phyloP scores from a whole-genome alignment of 2,888 invertebrate species.

The Polydesmus complanatus region DNA sequence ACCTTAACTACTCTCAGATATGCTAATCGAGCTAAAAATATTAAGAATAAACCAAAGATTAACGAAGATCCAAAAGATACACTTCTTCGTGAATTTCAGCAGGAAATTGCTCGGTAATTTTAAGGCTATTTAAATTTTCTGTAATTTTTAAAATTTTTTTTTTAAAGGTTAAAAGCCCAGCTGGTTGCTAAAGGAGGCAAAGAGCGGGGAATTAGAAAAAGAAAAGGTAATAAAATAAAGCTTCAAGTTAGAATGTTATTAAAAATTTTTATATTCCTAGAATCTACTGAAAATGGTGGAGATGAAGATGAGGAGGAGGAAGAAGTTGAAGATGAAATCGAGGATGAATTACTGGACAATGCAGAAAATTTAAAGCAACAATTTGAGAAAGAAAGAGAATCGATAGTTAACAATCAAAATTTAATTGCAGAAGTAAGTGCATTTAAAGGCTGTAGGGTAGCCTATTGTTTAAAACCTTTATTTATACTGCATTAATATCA shows the following conservation, averaged over 20 bases:
- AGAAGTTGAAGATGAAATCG: slow-evolving; percentile 25
- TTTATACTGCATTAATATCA: background rate
- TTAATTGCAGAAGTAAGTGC: slow-evolving; percentile 30
- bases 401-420: slow-evolving; percentile 32
- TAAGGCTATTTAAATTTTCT: background rate
- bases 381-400: slow-evolving; percentile 20
- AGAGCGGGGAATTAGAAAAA: slow-evolving; percentile 4
- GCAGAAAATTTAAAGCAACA: slow-evolving; percentile 17
- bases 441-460: background rate
- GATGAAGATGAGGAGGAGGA: slow-evolving; percentile 24
- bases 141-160: slow-evolving; percentile 5
- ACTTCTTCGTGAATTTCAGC: slow-evolving; percentile 83
- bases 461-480: background rate
- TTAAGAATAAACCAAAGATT: slow-evolving; percentile 94
- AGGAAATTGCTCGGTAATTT: slow-evolving; percentile 60
- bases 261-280: background rate
- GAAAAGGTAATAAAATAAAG: slow-evolving; percentile 1
- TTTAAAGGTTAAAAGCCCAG: slow-evolving; percentile 28
- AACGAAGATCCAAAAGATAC: slow-evolving; percentile 99
- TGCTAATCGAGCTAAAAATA: slow-evolving; percentile 93
- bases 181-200: slow-evolving; percentile 29
- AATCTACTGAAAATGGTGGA: background rate
- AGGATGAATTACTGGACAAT: slow-evolving; percentile 18
- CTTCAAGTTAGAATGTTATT: background rate
- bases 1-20: slow-evolving; percentile 86